phyloP scores from a whole-genome alignment of 2,113 vertebrate genomes.

The Zingel zingel region DNA sequence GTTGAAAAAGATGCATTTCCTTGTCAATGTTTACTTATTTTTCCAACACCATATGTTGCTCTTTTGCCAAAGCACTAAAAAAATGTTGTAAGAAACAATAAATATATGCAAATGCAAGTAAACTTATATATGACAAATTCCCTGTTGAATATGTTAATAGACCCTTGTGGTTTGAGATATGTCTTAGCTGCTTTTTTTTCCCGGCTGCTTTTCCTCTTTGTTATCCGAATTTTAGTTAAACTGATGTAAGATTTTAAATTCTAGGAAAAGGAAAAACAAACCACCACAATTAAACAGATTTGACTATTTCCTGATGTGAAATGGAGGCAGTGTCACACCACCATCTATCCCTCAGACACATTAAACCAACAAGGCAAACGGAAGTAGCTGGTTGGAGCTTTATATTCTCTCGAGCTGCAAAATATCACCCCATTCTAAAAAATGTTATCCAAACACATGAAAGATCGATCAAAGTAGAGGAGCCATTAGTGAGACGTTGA shows the following conservation, averaged over 20 bases:
- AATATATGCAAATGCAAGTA: neutral
- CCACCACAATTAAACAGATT: neutral
- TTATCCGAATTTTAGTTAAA: constrained; percentile 3
- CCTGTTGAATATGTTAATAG: neutral
- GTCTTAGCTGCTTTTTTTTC: neutral
- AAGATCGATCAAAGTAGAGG: constrained; percentile 21
- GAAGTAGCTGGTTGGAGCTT: neutral
- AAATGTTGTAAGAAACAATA: neutral
- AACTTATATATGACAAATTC: neutral
- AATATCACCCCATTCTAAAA: constrained; percentile 10
- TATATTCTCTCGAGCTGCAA: neutral
- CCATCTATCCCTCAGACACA: neutral
- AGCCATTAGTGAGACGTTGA: constrained; percentile 5
- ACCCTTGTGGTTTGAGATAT: neutral
- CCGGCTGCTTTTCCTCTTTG: neutral
- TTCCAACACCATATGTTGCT: neutral
- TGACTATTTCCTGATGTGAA: constrained; percentile 8
- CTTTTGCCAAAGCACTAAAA: neutral
- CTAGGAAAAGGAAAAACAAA: constrained; percentile 14
- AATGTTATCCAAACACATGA: constrained; percentile 29
- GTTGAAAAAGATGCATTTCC: neutral
- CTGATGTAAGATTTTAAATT: constrained; percentile 11
- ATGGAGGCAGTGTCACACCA: neutral
- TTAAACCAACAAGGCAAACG: constrained; percentile 14
- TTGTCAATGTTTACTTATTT: neutral